A percentile compares a stretch with the other conserved stretches of the same genome.
phyloP scores from a whole-genome alignment of 1,140 invertebrate species.

The Drosophila prosaltans region DNA sequence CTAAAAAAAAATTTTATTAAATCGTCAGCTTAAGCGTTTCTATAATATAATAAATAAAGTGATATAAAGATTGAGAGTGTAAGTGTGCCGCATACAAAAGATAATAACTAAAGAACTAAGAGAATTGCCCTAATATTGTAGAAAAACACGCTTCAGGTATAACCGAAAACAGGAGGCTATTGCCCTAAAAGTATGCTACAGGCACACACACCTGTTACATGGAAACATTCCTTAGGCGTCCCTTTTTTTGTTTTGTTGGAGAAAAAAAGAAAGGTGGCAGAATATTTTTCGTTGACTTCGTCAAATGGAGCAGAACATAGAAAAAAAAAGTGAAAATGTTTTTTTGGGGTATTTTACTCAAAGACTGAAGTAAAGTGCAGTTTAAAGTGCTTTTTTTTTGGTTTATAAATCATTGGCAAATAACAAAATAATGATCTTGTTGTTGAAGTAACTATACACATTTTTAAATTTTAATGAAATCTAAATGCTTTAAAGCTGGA shows the following conservation, averaged over 20 bases:
- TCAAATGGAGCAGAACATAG: background rate
- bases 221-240: too few species aligned
- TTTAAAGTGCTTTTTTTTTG: background rate
- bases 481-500: too few species aligned
- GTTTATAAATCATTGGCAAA: too few species aligned
- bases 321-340: background rate
- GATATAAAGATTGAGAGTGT: background rate
- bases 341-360: background rate
- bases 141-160: constrained; percentile 4
- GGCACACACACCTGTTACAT: background rate
- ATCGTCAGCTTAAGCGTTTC: background rate
- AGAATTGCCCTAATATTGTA: constrained; percentile 1
- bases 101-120: background rate
- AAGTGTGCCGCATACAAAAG: background rate
- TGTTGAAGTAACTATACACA: too few species aligned
- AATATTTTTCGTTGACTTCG: constrained; percentile 5
- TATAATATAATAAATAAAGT: background rate
- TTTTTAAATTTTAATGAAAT: too few species aligned
- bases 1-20: constrained; percentile 1
- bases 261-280: background rate
- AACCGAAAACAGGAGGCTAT: background rate
- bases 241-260: background rate
- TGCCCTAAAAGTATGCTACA: constrained; percentile 8
- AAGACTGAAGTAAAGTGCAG: background rate
- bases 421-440: too few species aligned